phyloP scores from a whole-genome alignment of 2,797 vertebrate species.

The Liparis tanakae region DNA sequence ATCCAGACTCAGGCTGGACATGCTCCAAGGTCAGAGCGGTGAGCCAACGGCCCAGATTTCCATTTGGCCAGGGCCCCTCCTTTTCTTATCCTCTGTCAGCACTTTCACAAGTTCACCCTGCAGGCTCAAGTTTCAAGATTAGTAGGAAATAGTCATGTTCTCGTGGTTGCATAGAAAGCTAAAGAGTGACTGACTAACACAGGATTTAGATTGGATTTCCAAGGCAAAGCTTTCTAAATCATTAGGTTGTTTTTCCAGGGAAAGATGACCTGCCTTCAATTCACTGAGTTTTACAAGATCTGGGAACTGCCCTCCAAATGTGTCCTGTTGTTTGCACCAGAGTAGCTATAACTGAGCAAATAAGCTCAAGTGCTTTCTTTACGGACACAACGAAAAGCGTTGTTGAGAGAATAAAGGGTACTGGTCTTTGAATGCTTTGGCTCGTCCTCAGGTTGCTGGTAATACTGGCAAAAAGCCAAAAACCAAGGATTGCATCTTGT shows the following conservation, averaged over 20 bases:
- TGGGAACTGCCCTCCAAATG: background rate
- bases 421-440: conserved; percentile 7
- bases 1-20: conserved; percentile 60
- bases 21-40: conserved; percentile 70
- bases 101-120: conserved; percentile 65
- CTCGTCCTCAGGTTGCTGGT: conserved; percentile 2
- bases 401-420: background rate
- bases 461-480: background rate
- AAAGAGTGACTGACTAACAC: background rate
- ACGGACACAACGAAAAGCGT: background rate
- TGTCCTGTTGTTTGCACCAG: background rate
- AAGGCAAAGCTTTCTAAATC: background rate
- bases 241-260: background rate
- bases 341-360: conserved; percentile 7
- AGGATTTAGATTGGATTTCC: background rate
- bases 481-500: background rate
- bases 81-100: conserved; percentile 69
- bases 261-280: background rate
- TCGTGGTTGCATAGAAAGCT: conserved; percentile 25
- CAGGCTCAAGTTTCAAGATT: conserved; percentile 49
- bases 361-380: conserved; percentile 1
- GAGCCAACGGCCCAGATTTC: conserved; percentile 70
- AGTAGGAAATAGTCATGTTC: conserved; percentile 37
- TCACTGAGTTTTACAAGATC: background rate
- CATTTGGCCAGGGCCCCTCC: conserved; percentile 50